Conservation (phyloP, 2,797 vertebrate species). For the Scyliorhinus canicula region DNA sequence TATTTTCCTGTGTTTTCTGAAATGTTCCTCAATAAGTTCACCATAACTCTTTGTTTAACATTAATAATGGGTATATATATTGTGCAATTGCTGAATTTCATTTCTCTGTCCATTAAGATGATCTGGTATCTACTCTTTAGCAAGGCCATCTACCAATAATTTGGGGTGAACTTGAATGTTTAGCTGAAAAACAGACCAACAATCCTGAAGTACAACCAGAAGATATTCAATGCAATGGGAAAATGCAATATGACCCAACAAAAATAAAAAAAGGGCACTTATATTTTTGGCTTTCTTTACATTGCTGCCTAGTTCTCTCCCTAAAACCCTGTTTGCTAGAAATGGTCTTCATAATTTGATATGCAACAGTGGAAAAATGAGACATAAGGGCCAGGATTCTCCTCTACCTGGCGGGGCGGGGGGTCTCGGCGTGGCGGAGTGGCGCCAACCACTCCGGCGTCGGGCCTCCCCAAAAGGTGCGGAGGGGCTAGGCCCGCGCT, state of each 20-base stretch:
- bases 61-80: neutral
- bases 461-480: too few species aligned
- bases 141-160: neutral
- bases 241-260: neutral
- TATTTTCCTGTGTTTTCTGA: neutral
- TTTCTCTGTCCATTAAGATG: neutral
- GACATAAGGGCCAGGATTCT: too few species aligned
- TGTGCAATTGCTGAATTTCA: neutral
- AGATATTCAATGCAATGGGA: neutral
- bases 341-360: neutral
- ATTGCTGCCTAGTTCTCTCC: neutral
- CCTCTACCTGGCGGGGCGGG: too few species aligned
- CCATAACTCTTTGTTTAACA: neutral
- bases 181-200: neutral
- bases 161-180: neutral
- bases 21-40: neutral
- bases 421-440: too few species aligned
- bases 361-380: neutral
- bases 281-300: neutral
- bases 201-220: neutral
- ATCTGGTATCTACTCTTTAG: neutral
- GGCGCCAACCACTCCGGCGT: too few species aligned
- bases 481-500: too few species aligned
- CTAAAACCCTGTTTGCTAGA: neutral
- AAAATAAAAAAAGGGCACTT: neutral